Conservation (phyloP, 2,797 vertebrate species). For the Cheirogaleus major region DNA sequence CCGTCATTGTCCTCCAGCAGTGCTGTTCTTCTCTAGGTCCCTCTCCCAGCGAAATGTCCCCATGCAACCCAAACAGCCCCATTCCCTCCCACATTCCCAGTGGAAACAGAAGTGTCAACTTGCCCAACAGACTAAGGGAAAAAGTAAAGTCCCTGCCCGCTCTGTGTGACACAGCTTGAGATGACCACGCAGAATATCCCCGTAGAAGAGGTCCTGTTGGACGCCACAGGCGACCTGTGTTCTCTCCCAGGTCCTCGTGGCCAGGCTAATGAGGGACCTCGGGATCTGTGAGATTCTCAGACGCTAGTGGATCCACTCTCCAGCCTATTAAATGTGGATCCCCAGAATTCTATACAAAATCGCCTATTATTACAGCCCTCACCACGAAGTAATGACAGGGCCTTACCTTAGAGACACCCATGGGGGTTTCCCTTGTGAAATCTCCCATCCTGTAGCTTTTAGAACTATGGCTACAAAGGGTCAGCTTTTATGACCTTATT, state of each 20-base stretch:
- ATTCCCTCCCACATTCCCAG: neutral
- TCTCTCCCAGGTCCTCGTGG: neutral
- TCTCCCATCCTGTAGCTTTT: neutral
- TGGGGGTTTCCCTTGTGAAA: neutral
- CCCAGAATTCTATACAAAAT: neutral
- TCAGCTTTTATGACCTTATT: neutral
- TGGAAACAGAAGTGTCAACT: neutral
- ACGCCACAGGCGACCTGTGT: neutral
- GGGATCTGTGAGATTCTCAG: neutral
- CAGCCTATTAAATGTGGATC: neutral
- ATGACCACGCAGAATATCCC: neutral
- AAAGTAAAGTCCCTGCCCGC: neutral
- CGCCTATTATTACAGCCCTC: neutral
- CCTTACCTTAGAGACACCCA: neutral
- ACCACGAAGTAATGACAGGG: neutral
- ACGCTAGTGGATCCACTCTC: neutral
- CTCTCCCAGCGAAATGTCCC: neutral
- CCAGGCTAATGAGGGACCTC: neutral
- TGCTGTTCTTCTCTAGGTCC: neutral
- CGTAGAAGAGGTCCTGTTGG: neutral
- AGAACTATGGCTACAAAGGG: neutral
- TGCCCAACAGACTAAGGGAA: neutral
- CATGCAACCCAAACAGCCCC: neutral
- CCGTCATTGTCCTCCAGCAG: neutral
- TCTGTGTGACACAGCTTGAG: neutral